Evolutionary conservation across 1,140 invertebrate genomes (phyloP), one percentile per base, ranked within the genome.

Genomic region (Meloidogyne chitwoodi): DNA sequence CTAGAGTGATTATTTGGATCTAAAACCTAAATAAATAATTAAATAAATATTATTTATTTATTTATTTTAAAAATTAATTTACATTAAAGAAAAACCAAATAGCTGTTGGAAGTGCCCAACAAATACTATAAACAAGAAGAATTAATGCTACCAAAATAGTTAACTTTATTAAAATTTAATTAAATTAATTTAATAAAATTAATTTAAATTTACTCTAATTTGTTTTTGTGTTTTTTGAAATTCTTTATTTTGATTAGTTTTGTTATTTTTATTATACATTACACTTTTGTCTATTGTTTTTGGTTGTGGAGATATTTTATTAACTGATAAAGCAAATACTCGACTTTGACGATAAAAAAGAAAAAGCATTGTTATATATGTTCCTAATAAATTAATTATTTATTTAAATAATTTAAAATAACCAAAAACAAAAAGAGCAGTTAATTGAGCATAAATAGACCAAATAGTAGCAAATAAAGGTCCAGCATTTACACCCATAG

Each of bases 11-110:
- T n/a, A 19, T 31, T 67, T 41, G 65, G 65, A 22, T 67, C 65
- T 22, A 67, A 41, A 31, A 67, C 29, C 65, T 67, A 8, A 31
- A 8, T n/a, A 56, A 56, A n/a, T 56, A 56, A n/a, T 56, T 56
- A 8, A 22, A 19, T n/a, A 56, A 56, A n/a, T 56, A 19, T 19
- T 48, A 19, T 48, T 48, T 48, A 19, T 48, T 19, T 19, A 19
- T 48, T 19, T 19, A 19, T 19, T 19, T 19, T 11, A 48, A 48
- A 56, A 56, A n/a, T 0, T 56, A n/a, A 19, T 1, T 10, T 34
- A 67, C 65, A 41, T 67, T 67, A 41, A 67, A 41, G 29, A 67
- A 31, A 26, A 67, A 67, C 65, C 65, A 67, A 22, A 67, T 41
- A 22, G 29, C 65, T 8, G 65, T 67, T 31, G 65, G 65, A 31